These are phyloP conservation scores for Silurus glanis DNA, from an alignment of 2,113 vertebrate species.

Conservation along the genomic window DNA sequence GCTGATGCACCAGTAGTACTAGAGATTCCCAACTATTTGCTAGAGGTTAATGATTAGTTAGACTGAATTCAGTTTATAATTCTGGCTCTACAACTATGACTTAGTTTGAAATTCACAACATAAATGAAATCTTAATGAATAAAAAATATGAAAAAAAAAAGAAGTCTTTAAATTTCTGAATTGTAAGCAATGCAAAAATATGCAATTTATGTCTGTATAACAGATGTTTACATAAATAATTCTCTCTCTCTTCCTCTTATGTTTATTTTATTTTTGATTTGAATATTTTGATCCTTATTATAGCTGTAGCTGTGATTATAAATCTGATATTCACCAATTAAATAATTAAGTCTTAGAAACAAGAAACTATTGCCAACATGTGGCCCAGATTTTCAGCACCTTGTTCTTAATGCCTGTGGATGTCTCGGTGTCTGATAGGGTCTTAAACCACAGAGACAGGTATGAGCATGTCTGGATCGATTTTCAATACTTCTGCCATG, in stretches of 20 bases:
- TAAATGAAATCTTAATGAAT: neutral
- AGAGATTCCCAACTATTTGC: neutral
- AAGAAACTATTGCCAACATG: neutral
- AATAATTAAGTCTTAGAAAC: neutral
- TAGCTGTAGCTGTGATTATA: neutral
- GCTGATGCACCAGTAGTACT: too few species aligned
- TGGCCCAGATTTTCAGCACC: neutral
- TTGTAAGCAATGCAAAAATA: neutral
- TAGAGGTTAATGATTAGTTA: neutral
- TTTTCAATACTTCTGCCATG: neutral
- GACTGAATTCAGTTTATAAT: neutral
- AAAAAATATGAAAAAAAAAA: neutral
- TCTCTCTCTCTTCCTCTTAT: too few species aligned
- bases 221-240: neutral
- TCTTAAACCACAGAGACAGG: conserved; percentile 4
- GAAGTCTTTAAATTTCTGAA: neutral
- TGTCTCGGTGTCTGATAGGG: neutral
- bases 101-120: neutral
- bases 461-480: neutral
- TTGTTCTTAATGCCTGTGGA: neutral
- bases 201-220: neutral
- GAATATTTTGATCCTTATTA: neutral
- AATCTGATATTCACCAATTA: neutral
- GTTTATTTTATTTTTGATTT: neutral
- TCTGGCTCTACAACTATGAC: neutral